Base-by-base conservation (phyloP, 2,888 invertebrate genomes). In the Chloroclysta siterata region DNA sequence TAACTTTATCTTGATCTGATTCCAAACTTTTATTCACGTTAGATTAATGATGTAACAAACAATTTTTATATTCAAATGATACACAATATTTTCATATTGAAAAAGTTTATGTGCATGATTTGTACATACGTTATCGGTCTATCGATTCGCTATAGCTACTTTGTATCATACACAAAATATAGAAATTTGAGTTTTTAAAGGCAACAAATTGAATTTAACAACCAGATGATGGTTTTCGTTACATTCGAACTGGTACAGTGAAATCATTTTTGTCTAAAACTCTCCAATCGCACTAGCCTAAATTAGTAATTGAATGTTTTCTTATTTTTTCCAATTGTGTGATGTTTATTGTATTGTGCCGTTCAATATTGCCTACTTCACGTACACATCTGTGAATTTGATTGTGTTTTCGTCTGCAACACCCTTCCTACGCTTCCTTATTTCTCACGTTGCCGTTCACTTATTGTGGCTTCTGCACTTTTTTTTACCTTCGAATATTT, bases 281-380 rank as follows among this genome's bases (percentile, higher is more conserved):
- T 11, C 8, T 17, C 0, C 3, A 44, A 46, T 46, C 15, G 15
- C 15, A 8, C 10, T 44, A 56, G 56, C 28, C 39, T 29, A 59
- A 55, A 68, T 22, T 22, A 64, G 13, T 54, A 63, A 60, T 55
- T 11, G 3, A 4, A 58, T 60, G 14, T 60, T 8, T 60, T 61
- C 13, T 62, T 59, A 58, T 74, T 73, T 72, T 69, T 75, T 69
- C 72, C 83, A 69, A 70, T 71, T 77, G 22, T 88, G 90, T 92
- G 89, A 74, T 79, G 92, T 93, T 84, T 79, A 92, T 79, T 91
- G 91, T 92, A 72, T 87, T 90, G 90, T 89, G 83, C 71, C 70
- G 83, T 85, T 80, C 54, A 63, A 67, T 73, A 73, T 68, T 53
- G 61, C 48, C 13, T 48, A 39, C 15, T 72, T 76, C 77, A 77